Evolutionary conservation across 2,888 invertebrate genomes (phyloP), one percentile per base, ranked within the genome.

Genomic region (Meiosimyza platycephala): DNA sequence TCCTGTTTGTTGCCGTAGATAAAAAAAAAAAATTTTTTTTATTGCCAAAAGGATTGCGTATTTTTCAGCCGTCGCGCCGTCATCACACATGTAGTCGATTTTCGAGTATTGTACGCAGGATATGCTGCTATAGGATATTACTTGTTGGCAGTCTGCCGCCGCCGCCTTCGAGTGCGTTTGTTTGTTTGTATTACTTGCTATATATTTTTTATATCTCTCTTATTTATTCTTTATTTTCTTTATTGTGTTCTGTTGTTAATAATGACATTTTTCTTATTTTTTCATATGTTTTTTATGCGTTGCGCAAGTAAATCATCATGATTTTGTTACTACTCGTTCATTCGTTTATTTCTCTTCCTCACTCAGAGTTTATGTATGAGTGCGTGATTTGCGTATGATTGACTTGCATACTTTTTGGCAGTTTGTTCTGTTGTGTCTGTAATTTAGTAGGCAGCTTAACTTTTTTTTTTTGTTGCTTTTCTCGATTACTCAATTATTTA

Each of bases 31-130:
- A n/a, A n/a, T n/a, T n/a, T n/a, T n/a, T 68, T 68, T 68, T 68
- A 68, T 68, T 68, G 68, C 68, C 50, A 50, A 68, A 68, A 68
- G 68, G 68, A 68, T 68, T 59, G 57, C 57, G 48, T 68, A 68
- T 68, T 68, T 68, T 59, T 68, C 54, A 54, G 54, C 40, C 40
- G 40, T 40, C 54, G 54, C 68, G 47, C 40, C 40, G 9, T 40
- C 40, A 40, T 57, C 68, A 68, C 59, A 68, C n/a, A 59, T 50
- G 22, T 57, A 57, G 18, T 48, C 16, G 16, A 62, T 18, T 16
- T 33, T 16, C 55, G 55, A 40, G 40, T 40, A 40, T 47, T 67
- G 40, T 18, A 47, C 28, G 68, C 48, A 50, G 59, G 48, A 68
- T 68, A n/a, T 59, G 59, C 48, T 22, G 59, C 28, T 40, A 40